phyloP scores from a whole-genome alignment of 1,140 invertebrate species.

The Gyrodactylus bullatarudis region DNA sequence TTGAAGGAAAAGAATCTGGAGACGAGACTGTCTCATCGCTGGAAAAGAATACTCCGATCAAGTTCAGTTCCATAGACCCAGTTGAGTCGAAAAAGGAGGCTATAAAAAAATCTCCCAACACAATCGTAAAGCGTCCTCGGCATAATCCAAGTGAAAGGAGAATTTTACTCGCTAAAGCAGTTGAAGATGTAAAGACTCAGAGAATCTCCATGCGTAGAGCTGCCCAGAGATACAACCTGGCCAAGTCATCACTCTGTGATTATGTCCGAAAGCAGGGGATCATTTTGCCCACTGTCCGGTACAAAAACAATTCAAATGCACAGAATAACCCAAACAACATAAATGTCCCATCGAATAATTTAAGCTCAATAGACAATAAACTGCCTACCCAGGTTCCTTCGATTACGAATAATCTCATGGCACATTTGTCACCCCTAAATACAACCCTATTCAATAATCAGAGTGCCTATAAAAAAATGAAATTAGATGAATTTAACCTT shows the following conservation, averaged over 20 bases:
- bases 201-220: not conserved
- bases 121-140: not conserved
- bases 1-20: too few species aligned
- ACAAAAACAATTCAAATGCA: not conserved
- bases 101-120: not conserved
- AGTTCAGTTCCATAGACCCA: too few species aligned
- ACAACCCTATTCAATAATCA: not conserved
- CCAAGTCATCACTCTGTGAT: not conserved
- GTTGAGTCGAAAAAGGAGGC: not conserved
- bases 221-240: not conserved
- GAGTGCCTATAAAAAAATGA: too few species aligned
- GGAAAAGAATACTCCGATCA: too few species aligned
- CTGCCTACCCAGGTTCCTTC: not conserved
- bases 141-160: not conserved
- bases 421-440: too few species aligned
- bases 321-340: not conserved
- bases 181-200: not conserved
- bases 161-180: not conserved
- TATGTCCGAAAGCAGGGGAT: not conserved
- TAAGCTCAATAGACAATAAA: too few species aligned
- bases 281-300: not conserved
- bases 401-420: too few species aligned
- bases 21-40: too few species aligned
- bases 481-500: too few species aligned
- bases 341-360: too few species aligned